Evolutionary conservation across 2,888 invertebrate species (phyloP), one percentile per base, ranked within the genome.

Genomic region (Microchrysa polita): DNA sequence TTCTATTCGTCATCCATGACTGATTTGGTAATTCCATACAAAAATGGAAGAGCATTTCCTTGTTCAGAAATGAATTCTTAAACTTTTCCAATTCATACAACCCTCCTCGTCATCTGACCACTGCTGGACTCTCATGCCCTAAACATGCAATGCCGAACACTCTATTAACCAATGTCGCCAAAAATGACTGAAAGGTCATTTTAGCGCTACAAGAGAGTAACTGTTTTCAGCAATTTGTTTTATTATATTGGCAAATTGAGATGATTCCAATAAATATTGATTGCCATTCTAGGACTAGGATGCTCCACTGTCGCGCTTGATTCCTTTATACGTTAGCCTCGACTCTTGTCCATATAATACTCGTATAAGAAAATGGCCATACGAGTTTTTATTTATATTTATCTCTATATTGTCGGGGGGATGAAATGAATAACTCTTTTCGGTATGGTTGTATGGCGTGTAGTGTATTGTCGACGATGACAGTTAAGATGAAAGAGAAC

Each of bases 251-350:
- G 34, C 9, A 55, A 69, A 69, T 57, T 27, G 53, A 61, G 73
- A 75, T 69, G 63, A 63, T 73, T 48, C 73, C 69, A 73, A 75
- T 75, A 75, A 75, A 75, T 75, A 75, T 75, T 73, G 75, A 75
- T 75, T 65, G 73, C 53, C 61, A 59, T 14, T 9, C 52, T 55
- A 22, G 55, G 55, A 34, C 52, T 55, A 22, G 55, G 55, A 34
- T 69, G n/a, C 16, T 12, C 53, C 53, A 18, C 18, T 55, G 18
- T 20, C 9, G 65, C 9, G 65, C 44, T 65, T 48, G 65, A 65
- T 44, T 48, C 22, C n/a, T n/a, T n/a, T 44, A 16, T 34, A 34
- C 48, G 10, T n/a, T n/a, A 2, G 12, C n/a, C 14, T 48, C 48
- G 48, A 12, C 48, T 48, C 48, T 34, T 34, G 27, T 34, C 27